Percentiles rank a stretch among this genome's conserved stretches.
These are phyloP conservation scores for Papilio elwesi DNA, from an alignment of 2,888 invertebrate species.

Conservation along the genomic window DNA sequence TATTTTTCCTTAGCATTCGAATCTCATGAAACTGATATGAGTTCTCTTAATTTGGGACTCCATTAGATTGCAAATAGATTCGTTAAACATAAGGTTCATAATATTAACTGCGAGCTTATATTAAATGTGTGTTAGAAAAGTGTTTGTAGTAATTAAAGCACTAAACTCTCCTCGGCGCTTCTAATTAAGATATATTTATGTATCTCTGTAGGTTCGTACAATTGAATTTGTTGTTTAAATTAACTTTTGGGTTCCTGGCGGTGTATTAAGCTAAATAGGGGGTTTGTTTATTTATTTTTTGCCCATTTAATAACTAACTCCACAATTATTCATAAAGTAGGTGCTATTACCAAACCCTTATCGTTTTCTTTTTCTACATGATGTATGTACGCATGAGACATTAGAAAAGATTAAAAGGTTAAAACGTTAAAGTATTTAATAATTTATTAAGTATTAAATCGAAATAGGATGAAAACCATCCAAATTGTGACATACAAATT, in stretches of 20 bases:
- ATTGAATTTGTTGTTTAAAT: conserved; percentile 26
- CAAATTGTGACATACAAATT: conserved; percentile 56
- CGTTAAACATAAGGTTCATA: background rate
- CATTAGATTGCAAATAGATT: conserved; percentile 23
- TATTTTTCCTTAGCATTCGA: background rate
- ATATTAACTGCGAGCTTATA: conserved; percentile 13
- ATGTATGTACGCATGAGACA: no score
- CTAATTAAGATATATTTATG: conserved; percentile 19
- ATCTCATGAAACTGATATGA: background rate
- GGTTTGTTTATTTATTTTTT: background rate
- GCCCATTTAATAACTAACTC: background rate
- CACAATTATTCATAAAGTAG: background rate
- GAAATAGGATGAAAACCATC: conserved; percentile 51
- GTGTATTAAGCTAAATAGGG: background rate
- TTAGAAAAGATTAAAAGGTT: no score
- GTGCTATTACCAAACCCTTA: background rate
- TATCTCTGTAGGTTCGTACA: background rate
- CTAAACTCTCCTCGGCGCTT: background rate
- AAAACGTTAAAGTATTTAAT: no score
- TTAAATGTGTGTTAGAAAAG: conserved; percentile 16
- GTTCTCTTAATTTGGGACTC: conserved; percentile 14
- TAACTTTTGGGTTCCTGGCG: background rate
- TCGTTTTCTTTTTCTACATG: no score
- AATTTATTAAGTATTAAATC: no score
- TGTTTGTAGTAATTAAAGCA: conserved; percentile 30